Base-by-base conservation (phyloP, 2,888 invertebrate species). In the Thereva unica region DNA sequence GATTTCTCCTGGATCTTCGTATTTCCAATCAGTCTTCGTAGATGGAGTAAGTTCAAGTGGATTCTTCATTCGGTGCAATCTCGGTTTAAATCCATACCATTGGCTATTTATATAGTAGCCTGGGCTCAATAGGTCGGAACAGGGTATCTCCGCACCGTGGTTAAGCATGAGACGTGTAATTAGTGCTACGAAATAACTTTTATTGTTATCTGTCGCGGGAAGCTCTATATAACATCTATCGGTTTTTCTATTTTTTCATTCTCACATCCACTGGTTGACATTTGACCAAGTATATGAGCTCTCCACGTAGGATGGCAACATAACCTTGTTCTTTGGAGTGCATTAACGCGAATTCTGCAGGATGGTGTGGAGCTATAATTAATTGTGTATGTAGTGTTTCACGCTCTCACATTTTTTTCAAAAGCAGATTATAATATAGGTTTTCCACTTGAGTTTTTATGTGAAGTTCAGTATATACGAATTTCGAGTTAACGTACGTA, bases 201-300 rank as follows among this genome's bases (percentile, higher is more conserved):
- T 35, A n/a, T 53, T 37, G 1, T 37, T 37, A 1, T 37, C 35
- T 4, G 4, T 7, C 4, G 38, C 38, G 8, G 53, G 37, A 1
- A 53, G 37, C 10, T 53, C 38, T 9, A 8, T 53, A 10, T 53
- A 53, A 53, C 53, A 53, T 4, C 53, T 7, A 4, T n/a, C 1
- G 35, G 53, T 53, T 53, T 53, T 53, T n/a, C 37, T 3, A 38
- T n/a, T n/a, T n/a, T n/a, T n/a, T n/a, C n/a, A 53, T 35, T 37
- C n/a, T 37, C 5, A 38, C 23, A 9, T 37, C 38, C 5, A 53
- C 23, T 8, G 8, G 23, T 50, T 52, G 52, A 35, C 23, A 52
- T 52, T 52, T 12, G 8, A 52, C 1, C 7, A 52, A 8, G 10
- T 4, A 52, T 34, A 52, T 52, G 5, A 4, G 23, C 38, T 53